Base-by-base conservation (phyloP, 2,113 vertebrate genomes). In the Bufo bufo region DNA sequence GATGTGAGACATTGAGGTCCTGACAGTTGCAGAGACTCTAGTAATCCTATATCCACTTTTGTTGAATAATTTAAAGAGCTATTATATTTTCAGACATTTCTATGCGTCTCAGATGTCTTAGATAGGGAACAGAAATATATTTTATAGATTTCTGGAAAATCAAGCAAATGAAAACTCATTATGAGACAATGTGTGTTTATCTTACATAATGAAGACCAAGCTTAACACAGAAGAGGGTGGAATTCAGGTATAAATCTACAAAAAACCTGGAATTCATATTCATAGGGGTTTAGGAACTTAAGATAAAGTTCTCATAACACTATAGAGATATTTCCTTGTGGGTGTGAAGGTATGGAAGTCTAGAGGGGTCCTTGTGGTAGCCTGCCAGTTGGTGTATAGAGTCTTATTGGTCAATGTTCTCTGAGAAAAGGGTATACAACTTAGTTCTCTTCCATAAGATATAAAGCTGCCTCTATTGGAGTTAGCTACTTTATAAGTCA, bases 51-150 rank as follows among this genome's bases (percentile, higher is more conserved):
- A 86, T 66, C 75, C 85, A 86, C 75, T 63, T 86, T 54, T 66
- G 59, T n/a, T 86, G 75, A 86, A 86, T 86, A 86, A 86, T 86
- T 78, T 79, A 86, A 79, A 86, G 61, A 86, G 59, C 74, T 54
- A 79, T 79, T 79, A 77, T 66, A 79, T 63, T 79, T 86, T 86
- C 84, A 77, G 84, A 77, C 72, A 85, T 85, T 85, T 63, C 84
- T 66, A 33, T 61, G 23, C 50, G 16, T 77, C 75, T 79, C 85
- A 79, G 85, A 78, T 86, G 56, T 79, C 75, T 77, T 45, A 17
- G 75, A 79, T 79, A 52, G 54, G 61, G 75, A 79, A 79, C 16
- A 79, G 23, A 63, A 79, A 86, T 66, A 77, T 13, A 79, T 86
- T 75, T 66, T 79, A 69, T 1, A 52, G 58, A 77, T 85, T 85